Evolutionary conservation across 2,113 vertebrate species (phyloP).

Genomic region (Ceuthmochares aereus): DNA sequence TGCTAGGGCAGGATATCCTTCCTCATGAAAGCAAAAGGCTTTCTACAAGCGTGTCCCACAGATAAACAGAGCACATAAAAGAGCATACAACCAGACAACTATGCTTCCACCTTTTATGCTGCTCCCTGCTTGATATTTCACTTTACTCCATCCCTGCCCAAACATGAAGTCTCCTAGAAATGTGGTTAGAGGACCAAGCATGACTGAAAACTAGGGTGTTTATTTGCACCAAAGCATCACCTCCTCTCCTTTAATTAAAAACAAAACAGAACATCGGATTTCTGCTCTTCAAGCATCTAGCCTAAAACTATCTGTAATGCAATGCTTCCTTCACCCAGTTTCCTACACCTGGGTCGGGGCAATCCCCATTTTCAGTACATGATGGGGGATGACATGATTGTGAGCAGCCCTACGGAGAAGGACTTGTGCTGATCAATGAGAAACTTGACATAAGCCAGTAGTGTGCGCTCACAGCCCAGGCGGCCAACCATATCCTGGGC

Average conservation of each 20-base stretch:
- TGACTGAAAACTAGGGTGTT: neutral
- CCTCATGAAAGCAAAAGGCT: neutral
- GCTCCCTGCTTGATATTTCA: neutral
- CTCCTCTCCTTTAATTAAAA: neutral
- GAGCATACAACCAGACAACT: neutral
- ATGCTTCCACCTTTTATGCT: neutral
- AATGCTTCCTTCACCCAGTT: neutral
- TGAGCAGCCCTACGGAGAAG: no score
- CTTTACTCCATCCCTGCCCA: accelerated
- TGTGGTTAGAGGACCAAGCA: neutral
- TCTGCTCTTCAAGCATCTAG: neutral
- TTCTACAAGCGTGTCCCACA: neutral
- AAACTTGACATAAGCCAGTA: no score
- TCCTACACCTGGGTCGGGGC: neutral
- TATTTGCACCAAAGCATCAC: neutral
- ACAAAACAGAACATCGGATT: neutral
- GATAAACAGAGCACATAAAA: neutral
- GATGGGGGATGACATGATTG: no score
- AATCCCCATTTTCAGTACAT: no score
- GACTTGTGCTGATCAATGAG: no score
- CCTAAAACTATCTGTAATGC: neutral
- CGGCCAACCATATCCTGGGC: no score
- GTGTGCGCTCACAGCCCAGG: no score
- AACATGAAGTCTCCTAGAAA: neutral
- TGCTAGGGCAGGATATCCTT: neutral